These are phyloP conservation scores for Cyanocitta stelleri DNA, from an alignment of 2,113 vertebrate species.

Conservation along the genomic window DNA sequence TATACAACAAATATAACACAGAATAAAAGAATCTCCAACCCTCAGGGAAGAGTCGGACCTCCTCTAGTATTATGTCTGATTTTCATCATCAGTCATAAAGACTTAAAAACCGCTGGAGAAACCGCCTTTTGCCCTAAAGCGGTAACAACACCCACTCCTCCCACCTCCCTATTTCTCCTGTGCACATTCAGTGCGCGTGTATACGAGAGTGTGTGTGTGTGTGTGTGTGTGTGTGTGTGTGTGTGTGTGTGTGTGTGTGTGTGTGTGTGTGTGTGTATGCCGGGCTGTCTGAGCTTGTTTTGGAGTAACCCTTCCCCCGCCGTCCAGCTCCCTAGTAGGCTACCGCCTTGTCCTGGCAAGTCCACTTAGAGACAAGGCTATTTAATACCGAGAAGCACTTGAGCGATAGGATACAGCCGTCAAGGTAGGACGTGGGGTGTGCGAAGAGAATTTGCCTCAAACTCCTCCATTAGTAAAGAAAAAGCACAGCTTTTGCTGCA, in stretches of 20 bases:
- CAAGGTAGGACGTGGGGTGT: background rate
- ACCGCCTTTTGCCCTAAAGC: background rate
- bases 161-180: background rate
- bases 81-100: background rate
- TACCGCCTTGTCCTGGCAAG: constrained; percentile 44
- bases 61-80: background rate
- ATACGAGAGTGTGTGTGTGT: no score
- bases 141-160: background rate
- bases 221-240: background rate
- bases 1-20: background rate
- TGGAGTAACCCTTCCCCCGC: background rate
- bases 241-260: background rate
- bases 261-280: background rate
- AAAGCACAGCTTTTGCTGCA: background rate
- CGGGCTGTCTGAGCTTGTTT: background rate
- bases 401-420: background rate
- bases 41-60: background rate
- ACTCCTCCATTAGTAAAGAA: background rate
- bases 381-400: background rate
- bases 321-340: background rate
- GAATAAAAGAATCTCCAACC: constrained; percentile 16
- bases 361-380: background rate
- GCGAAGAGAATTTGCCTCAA: background rate
- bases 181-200: background rate
- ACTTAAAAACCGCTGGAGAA: constrained; percentile 24